Evolutionary conservation across 2,113 vertebrate species (phyloP).

Genomic region (Dendropsophus ebraccatus): DNA sequence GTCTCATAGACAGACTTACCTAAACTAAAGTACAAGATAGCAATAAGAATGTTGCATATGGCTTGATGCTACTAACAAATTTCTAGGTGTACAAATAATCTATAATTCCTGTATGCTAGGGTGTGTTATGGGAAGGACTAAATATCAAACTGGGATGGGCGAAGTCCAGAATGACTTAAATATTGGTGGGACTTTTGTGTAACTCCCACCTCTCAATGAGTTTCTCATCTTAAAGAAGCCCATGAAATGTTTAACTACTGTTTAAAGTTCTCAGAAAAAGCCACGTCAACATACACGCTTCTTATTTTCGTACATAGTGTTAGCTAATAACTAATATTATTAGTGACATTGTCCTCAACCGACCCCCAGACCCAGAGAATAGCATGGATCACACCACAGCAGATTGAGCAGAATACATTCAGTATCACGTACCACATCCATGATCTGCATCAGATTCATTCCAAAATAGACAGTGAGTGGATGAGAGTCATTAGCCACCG

Average conservation of each 20-base stretch:
- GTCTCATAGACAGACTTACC: neutral
- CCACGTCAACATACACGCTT: neutral
- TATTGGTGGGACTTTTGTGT: neutral
- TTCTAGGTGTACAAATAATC: neutral
- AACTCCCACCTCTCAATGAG: neutral
- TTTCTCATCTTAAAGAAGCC: neutral
- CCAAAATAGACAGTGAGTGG: slow-evolving; percentile 86
- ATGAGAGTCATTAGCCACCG: slow-evolving; percentile 87
- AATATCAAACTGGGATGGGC: neutral
- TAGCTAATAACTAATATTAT: neutral
- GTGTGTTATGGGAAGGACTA: too few species aligned
- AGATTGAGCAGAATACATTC: neutral
- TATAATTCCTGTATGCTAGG: neutral
- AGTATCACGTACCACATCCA: slow-evolving; percentile 87
- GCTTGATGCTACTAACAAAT: neutral
- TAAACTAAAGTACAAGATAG: neutral
- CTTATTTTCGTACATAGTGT: neutral
- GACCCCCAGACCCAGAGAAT: neutral
- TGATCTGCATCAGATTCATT: slow-evolving; percentile 91
- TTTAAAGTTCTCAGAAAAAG: neutral
- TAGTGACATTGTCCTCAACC: neutral
- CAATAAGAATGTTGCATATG: neutral
- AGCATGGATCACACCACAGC: neutral
- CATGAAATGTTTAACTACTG: neutral
- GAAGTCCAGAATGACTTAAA: neutral